These are phyloP conservation scores for Scolanthus callimorphus DNA, from an alignment of 92 coral and sea anemone species.

Conservation along the genomic window DNA sequence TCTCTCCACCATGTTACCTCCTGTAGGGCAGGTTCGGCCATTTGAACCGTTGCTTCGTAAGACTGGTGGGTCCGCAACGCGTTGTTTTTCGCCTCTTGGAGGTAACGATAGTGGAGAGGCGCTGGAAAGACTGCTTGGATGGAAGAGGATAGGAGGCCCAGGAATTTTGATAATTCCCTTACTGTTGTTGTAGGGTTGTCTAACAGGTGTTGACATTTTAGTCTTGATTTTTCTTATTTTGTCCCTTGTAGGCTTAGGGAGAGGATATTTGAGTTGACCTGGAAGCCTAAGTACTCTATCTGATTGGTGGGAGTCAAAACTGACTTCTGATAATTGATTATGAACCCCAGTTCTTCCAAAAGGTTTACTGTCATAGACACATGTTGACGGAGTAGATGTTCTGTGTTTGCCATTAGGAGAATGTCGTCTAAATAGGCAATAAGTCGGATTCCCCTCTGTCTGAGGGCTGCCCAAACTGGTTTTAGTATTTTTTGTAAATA, in stretches of 20 bases:
- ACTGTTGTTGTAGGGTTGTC: slow-evolving; percentile 20
- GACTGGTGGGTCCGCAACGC: slow-evolving; percentile 10
- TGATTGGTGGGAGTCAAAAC: slow-evolving; percentile 19
- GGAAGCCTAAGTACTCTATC: background rate
- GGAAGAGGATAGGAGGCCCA: slow-evolving; percentile 50
- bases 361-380: slow-evolving; percentile 31
- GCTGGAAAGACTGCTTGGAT: slow-evolving; percentile 44
- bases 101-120: slow-evolving; percentile 39
- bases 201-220: slow-evolving; percentile 18
- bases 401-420: slow-evolving; percentile 16
- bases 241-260: slow-evolving; percentile 26
- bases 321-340: slow-evolving; percentile 42
- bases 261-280: slow-evolving; percentile 1
- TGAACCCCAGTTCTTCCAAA: slow-evolving; percentile 36
- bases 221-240: slow-evolving; percentile 21
- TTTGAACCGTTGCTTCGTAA: slow-evolving; percentile 22
- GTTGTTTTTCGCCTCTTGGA: slow-evolving; percentile 17
- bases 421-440: slow-evolving; percentile 46
- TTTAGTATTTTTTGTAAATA: slow-evolving; percentile 46
- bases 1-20: slow-evolving; percentile 40
- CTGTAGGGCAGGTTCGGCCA: background rate
- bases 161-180: slow-evolving; percentile 37
- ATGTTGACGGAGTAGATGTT: slow-evolving; percentile 12
- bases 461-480: slow-evolving; percentile 32
- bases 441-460: slow-evolving; percentile 31